Percentiles rank a stretch among this genome's conserved stretches.
Conservation (phyloP, 2,113 vertebrate species). For the Copsychus sechellarum region DNA sequence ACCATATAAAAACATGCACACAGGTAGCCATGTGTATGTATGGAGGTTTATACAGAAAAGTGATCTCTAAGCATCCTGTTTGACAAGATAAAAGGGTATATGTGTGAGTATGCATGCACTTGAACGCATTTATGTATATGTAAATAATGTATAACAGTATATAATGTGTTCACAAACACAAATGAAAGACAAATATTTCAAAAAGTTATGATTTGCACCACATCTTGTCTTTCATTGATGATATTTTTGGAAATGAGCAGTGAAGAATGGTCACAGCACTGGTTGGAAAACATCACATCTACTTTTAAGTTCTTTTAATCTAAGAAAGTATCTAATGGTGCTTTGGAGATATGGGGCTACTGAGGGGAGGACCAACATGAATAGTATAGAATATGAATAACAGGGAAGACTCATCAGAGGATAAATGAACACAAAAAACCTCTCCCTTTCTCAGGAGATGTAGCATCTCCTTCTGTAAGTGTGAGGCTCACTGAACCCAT, state of each 20-base stretch:
- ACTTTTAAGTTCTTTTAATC: neutral
- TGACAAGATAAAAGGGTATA: neutral
- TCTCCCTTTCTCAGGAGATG: neutral
- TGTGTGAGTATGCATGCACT: neutral
- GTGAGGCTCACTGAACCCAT: neutral
- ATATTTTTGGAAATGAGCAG: neutral
- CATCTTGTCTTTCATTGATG: neutral
- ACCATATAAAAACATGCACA: neutral
- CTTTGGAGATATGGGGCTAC: neutral
- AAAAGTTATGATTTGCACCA: neutral
- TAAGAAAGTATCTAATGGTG: neutral
- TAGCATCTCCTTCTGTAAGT: neutral
- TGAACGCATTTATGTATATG: neutral
- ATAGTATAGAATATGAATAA: neutral
- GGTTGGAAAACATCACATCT: neutral
- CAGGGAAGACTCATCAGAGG: neutral
- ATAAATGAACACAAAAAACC: neutral
- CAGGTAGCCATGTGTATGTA: neutral
- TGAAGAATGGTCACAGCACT: neutral
- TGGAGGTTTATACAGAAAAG: neutral
- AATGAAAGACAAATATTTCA: neutral
- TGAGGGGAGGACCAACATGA: neutral
- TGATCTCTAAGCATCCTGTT: neutral
- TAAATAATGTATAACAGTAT: neutral
- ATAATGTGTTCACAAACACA: neutral